Evolutionary conservation across 2,113 vertebrate genomes (phyloP).

Genomic region (Phaethon lepturus): DNA sequence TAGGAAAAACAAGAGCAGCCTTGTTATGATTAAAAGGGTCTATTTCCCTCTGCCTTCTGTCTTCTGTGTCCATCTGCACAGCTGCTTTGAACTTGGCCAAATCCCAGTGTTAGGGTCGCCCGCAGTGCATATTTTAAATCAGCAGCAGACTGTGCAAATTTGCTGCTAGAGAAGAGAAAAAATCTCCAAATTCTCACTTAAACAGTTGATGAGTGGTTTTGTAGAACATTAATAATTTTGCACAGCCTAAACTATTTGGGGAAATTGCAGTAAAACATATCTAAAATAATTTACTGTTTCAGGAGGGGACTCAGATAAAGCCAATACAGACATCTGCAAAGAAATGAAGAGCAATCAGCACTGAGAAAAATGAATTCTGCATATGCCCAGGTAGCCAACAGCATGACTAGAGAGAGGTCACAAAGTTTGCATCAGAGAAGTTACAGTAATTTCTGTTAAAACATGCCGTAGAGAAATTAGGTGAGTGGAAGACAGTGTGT

Average conservation of each 20-base stretch:
- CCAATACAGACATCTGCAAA: neutral
- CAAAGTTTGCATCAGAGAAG: neutral
- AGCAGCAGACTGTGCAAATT: constrained; percentile 19
- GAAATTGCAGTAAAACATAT: neutral
- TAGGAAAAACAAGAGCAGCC: constrained; percentile 62
- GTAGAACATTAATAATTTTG: neutral
- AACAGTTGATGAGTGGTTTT: neutral
- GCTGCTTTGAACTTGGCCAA: constrained; percentile 67
- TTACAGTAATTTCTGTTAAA: constrained; percentile 5
- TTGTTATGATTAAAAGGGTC: constrained; percentile 70
- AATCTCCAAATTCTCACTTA: constrained; percentile 17
- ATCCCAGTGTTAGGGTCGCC: constrained; percentile 35
- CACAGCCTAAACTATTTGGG: neutral
- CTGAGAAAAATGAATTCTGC: constrained; percentile 14
- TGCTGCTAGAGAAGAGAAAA: neutral
- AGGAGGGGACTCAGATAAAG: neutral
- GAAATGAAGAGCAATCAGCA: neutral
- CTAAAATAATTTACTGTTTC: neutral
- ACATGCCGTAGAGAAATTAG: neutral
- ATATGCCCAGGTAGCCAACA: neutral
- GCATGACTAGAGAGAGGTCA: neutral
- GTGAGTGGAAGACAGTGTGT: neutral
- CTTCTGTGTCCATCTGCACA: constrained; percentile 67
- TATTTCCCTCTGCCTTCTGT: constrained; percentile 59
- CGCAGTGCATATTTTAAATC: constrained; percentile 49